Evolutionary conservation across 1,140 invertebrate species (phyloP), one percentile per base, ranked within the genome.

Genomic region (Andricus grossulariae): DNA sequence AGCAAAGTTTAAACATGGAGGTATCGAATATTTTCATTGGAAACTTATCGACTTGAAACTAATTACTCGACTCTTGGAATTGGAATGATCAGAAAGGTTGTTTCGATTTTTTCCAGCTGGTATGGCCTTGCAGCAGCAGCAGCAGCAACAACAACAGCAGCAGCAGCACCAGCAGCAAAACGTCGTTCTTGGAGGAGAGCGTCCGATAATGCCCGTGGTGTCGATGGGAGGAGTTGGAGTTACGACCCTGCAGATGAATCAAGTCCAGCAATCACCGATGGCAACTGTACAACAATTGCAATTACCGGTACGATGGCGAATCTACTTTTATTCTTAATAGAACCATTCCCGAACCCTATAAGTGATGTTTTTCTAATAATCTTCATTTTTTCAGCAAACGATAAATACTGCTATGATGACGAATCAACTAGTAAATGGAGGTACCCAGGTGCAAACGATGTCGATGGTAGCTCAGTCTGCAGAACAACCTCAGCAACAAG

Each of bases 201-300:
- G 92, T 55, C 92, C 92, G 0, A 93, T 93, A 16, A 93, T 93
- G 92, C 92, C 93, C 8, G 92, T 93, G 4, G 92, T 93, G 11
- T 93, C 93, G 1, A 93, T 93, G 87, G 85, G 88, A 19, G 85
- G 88, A 39, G 87, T 89, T 70, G 87, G 87, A 7, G 85, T 88
- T 83, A 79, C 87, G 8, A 74, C 88, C 0, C 86, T 88, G 60
- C 87, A 89, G 73, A 90, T 88, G 83, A 92, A 88, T 79, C 90
- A 92, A 83, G 88, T 92, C 0, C 90, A 90, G 71, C 92, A 91
- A 77, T 81, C 88, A 12, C 83, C 87, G 2, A 88, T 92, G 83
- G 85, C 92, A 81, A 85, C 90, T 16, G 91, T 92, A 74, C 92
- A 92, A 74, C 92, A 92, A 78, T 82, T 92, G 54, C 91, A 92